Conservation (phyloP, 2,888 invertebrate species). For the Unio pictorum region DNA sequence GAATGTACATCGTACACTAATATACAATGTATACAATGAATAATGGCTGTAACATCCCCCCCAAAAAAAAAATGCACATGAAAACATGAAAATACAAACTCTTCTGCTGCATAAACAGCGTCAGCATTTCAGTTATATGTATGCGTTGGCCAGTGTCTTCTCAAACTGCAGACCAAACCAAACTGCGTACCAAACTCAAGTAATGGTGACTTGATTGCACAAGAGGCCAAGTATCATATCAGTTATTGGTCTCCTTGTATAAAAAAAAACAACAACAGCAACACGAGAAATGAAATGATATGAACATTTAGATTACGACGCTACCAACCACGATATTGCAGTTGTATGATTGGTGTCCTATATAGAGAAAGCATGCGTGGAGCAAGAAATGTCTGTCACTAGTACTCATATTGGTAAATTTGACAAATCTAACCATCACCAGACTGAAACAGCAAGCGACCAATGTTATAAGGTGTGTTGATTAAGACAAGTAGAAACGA, state of each 20-base stretch:
- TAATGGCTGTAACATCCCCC: too few relatives aligned
- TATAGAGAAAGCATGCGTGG: conserved; percentile 12
- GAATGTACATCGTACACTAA: too few relatives aligned
- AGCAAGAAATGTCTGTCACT: not conserved
- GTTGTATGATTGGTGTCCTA: conserved; percentile 13
- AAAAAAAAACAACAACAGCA: conserved; percentile 1
- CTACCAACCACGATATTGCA: conserved; percentile 17
- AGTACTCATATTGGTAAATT: conserved; percentile 16
- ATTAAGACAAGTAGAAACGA: too few relatives aligned
- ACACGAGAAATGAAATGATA: too few relatives aligned
- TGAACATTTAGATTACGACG: not conserved
- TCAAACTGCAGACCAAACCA: conserved; percentile 4
- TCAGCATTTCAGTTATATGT: conserved; percentile 1
- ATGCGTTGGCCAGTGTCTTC: conserved; percentile 12
- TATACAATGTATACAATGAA: too few relatives aligned
- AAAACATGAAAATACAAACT: too few relatives aligned
- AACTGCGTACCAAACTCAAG: conserved; percentile 22
- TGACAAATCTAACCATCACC: conserved; percentile 7
- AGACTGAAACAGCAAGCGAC: conserved; percentile 5
- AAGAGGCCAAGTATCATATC: conserved; percentile 20
- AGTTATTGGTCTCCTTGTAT: conserved; percentile 7
- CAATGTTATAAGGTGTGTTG: too few relatives aligned
- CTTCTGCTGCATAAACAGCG: too few relatives aligned
- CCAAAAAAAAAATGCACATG: too few relatives aligned
- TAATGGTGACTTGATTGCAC: conserved; percentile 22